These are phyloP conservation scores for Camptogramma bilineatum DNA, from an alignment of 2,888 invertebrate species.

Conservation along the genomic window DNA sequence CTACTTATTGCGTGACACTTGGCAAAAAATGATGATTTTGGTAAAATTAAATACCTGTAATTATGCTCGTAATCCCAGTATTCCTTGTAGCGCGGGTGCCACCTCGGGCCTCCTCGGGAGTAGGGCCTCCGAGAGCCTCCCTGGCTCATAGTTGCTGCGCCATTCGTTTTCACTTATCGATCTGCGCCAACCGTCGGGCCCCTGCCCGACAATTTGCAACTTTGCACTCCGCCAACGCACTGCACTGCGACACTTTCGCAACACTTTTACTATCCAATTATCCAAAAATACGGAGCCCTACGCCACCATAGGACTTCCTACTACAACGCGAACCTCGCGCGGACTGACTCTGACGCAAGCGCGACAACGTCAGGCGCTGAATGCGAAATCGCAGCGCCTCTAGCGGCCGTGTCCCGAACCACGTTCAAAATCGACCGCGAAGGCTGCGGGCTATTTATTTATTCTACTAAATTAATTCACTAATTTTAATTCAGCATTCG, in stretches of 20 bases:
- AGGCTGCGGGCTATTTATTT: conserved; percentile 38
- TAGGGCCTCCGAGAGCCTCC: conserved; percentile 79
- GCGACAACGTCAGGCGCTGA: conserved; percentile 59
- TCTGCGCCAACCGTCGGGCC: conserved; percentile 63
- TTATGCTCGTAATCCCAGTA: conserved; percentile 83
- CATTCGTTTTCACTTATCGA: conserved; percentile 69
- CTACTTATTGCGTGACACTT: conserved; percentile 33
- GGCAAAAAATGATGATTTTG: conserved; percentile 8
- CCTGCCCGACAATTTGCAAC: conserved; percentile 46
- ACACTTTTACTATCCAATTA: conserved; percentile 41
- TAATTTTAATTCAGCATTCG: conserved; percentile 15
- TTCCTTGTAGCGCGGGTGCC: conserved; percentile 83
- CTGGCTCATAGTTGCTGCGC: conserved; percentile 78
- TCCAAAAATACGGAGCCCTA: conserved; percentile 57
- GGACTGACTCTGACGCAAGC: conserved; percentile 67
- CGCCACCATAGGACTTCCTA: conserved; percentile 53
- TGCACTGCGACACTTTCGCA: conserved; percentile 64
- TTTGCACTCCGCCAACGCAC: conserved; percentile 54
- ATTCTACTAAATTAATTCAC: conserved; percentile 23
- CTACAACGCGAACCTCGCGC: conserved; percentile 72
- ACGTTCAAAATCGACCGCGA: conserved; percentile 74
- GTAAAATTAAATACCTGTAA: conserved; percentile 63
- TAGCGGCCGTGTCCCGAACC: conserved; percentile 50
- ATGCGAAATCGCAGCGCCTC: conserved; percentile 50
- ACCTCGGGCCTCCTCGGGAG: conserved; percentile 79